Percentiles rank a stretch among this genome's conserved stretches.
These are phyloP conservation scores for Netelia virgata DNA, from an alignment of 2,888 invertebrate species.

Conservation along the genomic window DNA sequence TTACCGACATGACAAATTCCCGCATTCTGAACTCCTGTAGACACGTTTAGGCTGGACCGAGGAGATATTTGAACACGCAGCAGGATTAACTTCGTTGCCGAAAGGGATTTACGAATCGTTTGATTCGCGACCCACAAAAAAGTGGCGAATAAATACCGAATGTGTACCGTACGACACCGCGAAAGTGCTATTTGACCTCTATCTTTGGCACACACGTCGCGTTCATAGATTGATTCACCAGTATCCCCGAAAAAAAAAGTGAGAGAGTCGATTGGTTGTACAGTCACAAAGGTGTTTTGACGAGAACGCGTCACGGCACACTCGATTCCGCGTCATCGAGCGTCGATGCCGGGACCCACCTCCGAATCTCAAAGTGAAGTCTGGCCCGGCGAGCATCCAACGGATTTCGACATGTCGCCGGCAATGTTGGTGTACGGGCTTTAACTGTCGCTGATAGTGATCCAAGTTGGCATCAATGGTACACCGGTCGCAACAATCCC, in stretches of 20 bases:
- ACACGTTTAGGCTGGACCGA: background rate
- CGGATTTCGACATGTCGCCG: conserved; percentile 37
- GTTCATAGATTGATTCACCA: background rate
- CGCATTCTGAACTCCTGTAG: background rate
- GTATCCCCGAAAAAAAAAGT: background rate
- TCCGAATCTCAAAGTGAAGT: conserved; percentile 55
- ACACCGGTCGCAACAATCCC: background rate
- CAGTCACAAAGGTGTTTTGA: background rate
- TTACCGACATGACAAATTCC: background rate
- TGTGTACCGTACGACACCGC: background rate
- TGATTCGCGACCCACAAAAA: background rate
- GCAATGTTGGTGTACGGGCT: conserved; percentile 1
- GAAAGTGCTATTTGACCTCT: background rate
- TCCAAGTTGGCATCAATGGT: conserved; percentile 50
- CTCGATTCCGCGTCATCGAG: conserved; percentile 22
- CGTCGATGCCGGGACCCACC: conserved; percentile 27
- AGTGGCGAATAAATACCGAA: too few species aligned
- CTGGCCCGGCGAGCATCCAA: conserved; percentile 44
- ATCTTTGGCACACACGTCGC: background rate
- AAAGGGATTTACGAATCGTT: background rate
- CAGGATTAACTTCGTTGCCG: background rate
- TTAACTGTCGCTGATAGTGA: conserved; percentile 1
- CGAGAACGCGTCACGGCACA: background rate
- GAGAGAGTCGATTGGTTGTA: background rate
- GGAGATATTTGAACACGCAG: too few species aligned